phyloP scores from a whole-genome alignment of 2,888 invertebrate species.

The Drosophila quinaria region DNA sequence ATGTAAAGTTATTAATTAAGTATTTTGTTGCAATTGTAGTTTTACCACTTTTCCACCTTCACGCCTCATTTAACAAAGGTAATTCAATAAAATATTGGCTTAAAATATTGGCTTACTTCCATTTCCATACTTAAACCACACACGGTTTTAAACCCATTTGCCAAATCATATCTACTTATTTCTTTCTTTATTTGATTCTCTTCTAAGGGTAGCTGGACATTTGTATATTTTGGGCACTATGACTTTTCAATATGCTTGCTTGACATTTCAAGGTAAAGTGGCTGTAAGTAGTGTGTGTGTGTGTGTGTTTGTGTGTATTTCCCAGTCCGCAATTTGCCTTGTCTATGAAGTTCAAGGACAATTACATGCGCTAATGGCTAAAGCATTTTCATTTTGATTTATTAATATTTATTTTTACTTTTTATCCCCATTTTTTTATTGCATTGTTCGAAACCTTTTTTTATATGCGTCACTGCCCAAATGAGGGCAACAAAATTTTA shows the following conservation, averaged over 20 bases:
- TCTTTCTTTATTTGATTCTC: neutral
- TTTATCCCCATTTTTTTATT: neutral
- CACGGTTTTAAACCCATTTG: conserved; percentile 44
- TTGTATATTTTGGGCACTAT: conserved; percentile 59
- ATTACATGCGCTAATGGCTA: conserved; percentile 46
- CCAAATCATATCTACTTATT: conserved; percentile 44
- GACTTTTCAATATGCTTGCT: conserved; percentile 56
- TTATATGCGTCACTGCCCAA: conserved; percentile 59
- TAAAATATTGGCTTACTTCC: neutral
- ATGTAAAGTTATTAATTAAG: neutral
- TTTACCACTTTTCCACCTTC: no score
- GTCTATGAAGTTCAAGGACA: conserved; percentile 72
- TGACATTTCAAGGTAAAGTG: conserved; percentile 60
- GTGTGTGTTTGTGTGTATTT: conserved; percentile 42
- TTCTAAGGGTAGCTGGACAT: neutral
- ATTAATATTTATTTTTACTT: conserved; percentile 9
- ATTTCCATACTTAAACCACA: neutral
- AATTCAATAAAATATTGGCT: conserved; percentile 8
- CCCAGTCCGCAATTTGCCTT: conserved; percentile 26
- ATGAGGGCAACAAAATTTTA: conserved; percentile 52
- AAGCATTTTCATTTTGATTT: conserved; percentile 20
- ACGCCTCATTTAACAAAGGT: conserved; percentile 20
- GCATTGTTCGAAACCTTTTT: neutral
- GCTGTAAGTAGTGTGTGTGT: conserved; percentile 17
- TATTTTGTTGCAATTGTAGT: neutral